These are phyloP conservation scores for Adineta ricciae DNA, from an alignment of 2,888 invertebrate species.

Conservation along the genomic window DNA sequence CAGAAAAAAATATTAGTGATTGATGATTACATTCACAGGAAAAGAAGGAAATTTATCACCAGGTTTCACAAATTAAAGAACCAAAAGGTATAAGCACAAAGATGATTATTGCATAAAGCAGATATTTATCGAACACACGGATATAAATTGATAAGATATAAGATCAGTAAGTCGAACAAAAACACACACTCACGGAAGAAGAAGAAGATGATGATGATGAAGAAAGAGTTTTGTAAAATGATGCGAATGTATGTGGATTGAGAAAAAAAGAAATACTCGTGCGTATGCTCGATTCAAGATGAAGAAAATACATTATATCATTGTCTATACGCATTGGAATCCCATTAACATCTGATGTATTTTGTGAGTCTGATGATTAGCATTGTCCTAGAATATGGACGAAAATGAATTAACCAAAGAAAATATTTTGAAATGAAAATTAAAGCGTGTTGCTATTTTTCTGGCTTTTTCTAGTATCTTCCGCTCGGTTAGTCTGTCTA, in stretches of 20 bases:
- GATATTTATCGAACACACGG: background rate
- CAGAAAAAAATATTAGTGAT: background rate
- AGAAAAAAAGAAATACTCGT: background rate
- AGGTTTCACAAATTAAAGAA: constrained; percentile 2
- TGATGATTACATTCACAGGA: background rate
- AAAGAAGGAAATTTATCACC: background rate
- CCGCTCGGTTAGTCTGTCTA: background rate
- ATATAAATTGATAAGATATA: background rate
- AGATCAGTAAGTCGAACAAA: background rate
- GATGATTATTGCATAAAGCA: background rate
- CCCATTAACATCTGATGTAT: background rate
- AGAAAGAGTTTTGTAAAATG: background rate
- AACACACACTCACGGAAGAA: background rate
- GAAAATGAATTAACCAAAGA: background rate
- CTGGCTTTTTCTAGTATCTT: background rate
- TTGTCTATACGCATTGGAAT: background rate
- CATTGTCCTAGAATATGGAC: constrained; percentile 10
- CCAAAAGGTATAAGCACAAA: background rate
- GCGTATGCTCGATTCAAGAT: background rate
- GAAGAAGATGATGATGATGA: background rate
- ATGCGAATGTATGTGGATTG: constrained; percentile 1
- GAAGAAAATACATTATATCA: background rate
- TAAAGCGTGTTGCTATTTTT: background rate
- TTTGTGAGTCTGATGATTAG: background rate
- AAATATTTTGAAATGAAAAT: background rate